Percentiles rank a stretch among this genome's conserved stretches.
These are phyloP conservation scores for Papilio protenor DNA, from an alignment of 2,888 invertebrate species.

Conservation along the genomic window DNA sequence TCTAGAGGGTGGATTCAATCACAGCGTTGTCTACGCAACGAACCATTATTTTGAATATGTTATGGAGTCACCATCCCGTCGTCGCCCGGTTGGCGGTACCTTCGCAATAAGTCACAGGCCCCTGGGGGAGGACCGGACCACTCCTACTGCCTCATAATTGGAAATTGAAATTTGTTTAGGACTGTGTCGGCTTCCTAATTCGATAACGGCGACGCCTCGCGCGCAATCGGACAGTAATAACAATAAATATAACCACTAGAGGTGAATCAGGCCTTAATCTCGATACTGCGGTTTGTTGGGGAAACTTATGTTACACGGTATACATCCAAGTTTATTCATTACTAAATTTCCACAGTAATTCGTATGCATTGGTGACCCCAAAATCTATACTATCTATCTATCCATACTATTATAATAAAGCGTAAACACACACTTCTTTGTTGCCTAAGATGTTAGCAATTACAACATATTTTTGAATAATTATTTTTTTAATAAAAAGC, in stretches of 20 bases:
- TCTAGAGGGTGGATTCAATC: conserved; percentile 67
- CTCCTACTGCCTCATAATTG: conserved; percentile 76
- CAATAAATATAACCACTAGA: conserved; percentile 73
- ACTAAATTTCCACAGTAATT: not conserved
- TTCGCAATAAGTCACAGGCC: conserved; percentile 76
- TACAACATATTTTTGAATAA: too few relatives aligned
- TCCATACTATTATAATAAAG: too few relatives aligned
- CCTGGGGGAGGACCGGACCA: conserved; percentile 70
- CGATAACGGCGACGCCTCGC: conserved; percentile 71
- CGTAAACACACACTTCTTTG: too few relatives aligned
- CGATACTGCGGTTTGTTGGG: conserved; percentile 52
- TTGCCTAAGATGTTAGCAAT: too few relatives aligned
- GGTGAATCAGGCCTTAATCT: conserved; percentile 64
- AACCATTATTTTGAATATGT: conserved; percentile 80
- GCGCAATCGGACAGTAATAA: conserved; percentile 74
- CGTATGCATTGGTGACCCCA: not conserved
- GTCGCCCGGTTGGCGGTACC: conserved; percentile 46
- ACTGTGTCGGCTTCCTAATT: conserved; percentile 75
- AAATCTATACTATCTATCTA: too few relatives aligned
- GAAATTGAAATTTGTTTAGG: conserved; percentile 84
- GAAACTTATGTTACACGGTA: conserved; percentile 26
- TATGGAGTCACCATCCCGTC: conserved; percentile 64
- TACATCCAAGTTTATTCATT: not conserved
- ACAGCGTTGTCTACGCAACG: conserved; percentile 58
- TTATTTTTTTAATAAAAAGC: too few relatives aligned